These are phyloP conservation scores for Gryllus bimaculatus DNA, from an alignment of 1,140 invertebrate species.

Conservation along the genomic window DNA sequence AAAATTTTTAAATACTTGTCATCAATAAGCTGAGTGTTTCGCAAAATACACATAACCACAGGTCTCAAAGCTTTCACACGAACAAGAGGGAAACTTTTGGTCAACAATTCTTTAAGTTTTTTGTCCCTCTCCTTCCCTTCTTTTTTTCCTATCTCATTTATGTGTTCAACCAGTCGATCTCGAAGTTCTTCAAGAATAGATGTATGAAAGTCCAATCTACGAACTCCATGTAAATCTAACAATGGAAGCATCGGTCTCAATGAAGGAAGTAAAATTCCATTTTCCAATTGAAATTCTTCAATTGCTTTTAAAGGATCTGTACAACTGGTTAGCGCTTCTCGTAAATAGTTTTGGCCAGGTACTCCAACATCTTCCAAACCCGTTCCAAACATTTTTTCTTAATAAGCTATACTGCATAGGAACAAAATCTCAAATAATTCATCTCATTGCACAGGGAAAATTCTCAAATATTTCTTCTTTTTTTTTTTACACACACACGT, in stretches of 20 bases:
- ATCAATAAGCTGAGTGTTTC: conserved; percentile 88
- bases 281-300: conserved; percentile 78
- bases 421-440: too few relatives aligned
- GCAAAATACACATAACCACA: conserved; percentile 90
- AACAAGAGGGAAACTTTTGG: conserved; percentile 89
- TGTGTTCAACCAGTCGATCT: conserved; percentile 78
- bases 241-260: conserved; percentile 87
- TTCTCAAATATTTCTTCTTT: too few relatives aligned
- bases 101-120: conserved; percentile 81
- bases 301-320: conserved; percentile 93
- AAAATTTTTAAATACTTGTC: conserved; percentile 83
- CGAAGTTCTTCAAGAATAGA: conserved; percentile 89
- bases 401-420: background rate
- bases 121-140: conserved; percentile 68
- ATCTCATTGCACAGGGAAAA: too few relatives aligned
- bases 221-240: conserved; percentile 85
- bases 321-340: conserved; percentile 89
- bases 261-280: conserved; percentile 88
- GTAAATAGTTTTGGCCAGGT: conserved; percentile 76
- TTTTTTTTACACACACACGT: too few relatives aligned
- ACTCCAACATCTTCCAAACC: conserved; percentile 85
- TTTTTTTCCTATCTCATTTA: conserved; percentile 76
- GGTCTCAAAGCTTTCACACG: conserved; percentile 84
- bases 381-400: conserved; percentile 22
- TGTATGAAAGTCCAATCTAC: conserved; percentile 86